Percentiles rank a stretch among this genome's conserved stretches.
These are phyloP conservation scores for Pangasianodon gigas DNA, from an alignment of 2,113 vertebrate species.

Conservation along the genomic window DNA sequence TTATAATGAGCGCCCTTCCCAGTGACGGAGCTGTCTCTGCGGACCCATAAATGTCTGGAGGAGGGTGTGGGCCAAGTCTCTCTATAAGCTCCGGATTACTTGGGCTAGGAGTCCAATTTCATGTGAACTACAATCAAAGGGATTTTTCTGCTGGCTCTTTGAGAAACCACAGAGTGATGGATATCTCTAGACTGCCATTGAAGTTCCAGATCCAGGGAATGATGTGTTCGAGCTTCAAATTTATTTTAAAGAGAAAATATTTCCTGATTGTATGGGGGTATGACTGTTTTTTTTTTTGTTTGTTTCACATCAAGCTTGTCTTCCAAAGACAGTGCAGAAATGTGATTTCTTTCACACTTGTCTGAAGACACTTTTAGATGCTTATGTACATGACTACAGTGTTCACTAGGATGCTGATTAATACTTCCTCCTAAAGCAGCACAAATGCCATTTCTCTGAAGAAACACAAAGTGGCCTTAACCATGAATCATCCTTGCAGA, in stretches of 20 bases:
- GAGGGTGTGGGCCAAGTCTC: conserved; percentile 14
- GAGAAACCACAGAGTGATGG: conserved; percentile 17
- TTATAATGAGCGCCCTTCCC: conserved; percentile 37
- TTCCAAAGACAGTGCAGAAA: not conserved
- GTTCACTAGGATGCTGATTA: not conserved
- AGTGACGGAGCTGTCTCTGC: conserved; percentile 37
- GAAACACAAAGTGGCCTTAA: not conserved
- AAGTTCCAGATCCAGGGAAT: not conserved
- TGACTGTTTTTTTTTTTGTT: not conserved
- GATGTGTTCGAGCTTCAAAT: not conserved
- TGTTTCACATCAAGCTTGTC: not conserved
- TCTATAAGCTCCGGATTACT: conserved; percentile 6
- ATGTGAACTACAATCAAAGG: conserved; percentile 36
- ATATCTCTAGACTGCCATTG: conserved; percentile 3
- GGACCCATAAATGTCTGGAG: conserved; percentile 38
- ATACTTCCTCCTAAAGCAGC: not conserved
- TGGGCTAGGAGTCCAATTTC: conserved; percentile 29
- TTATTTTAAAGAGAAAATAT: not conserved
- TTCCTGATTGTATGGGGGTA: not conserved
- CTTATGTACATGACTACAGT: not conserved
- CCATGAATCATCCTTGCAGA: not conserved
- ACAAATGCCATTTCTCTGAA: not conserved
- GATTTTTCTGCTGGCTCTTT: conserved; percentile 2
- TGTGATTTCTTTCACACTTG: not conserved
- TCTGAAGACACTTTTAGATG: not conserved